Conservation (phyloP, 2,888 invertebrate species). For the Byasa hedistus region DNA sequence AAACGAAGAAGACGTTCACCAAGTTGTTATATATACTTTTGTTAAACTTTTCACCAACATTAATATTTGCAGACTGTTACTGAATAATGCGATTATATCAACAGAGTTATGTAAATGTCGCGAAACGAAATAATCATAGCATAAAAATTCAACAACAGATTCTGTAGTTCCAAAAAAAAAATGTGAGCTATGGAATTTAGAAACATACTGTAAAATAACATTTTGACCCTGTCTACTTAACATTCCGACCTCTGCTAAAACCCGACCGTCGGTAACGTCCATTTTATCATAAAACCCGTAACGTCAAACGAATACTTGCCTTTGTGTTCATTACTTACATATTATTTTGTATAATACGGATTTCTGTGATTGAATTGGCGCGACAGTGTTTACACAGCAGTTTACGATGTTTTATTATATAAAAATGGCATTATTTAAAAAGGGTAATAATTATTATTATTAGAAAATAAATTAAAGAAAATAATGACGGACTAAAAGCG, state of each 20-base stretch:
- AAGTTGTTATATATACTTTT: no score
- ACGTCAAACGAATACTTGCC: slow-evolving; percentile 1
- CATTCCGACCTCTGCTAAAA: slow-evolving; percentile 12
- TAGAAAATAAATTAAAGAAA: no score
- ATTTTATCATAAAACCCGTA: slow-evolving; percentile 10
- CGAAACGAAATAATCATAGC: no score
- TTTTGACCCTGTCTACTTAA: slow-evolving; percentile 12
- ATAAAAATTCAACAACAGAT: no score
- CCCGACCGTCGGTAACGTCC: slow-evolving; percentile 6
- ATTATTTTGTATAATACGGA: not conserved
- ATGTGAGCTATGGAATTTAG: not conserved
- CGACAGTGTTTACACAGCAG: not conserved
- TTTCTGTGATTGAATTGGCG: not conserved
- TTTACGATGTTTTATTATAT: not conserved
- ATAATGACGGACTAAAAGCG: no score
- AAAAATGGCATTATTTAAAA: not conserved
- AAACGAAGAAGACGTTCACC: no score
- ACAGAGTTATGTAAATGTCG: no score
- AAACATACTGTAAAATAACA: slow-evolving; percentile 13
- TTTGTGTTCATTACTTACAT: slow-evolving; percentile 3
- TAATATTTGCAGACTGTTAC: no score
- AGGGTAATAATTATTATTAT: no score
- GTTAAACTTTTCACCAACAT: no score
- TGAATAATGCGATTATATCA: no score
- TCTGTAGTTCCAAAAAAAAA: not conserved